phyloP scores from a whole-genome alignment of 2,113 vertebrate species.

The Microcebus ravelobensis region DNA sequence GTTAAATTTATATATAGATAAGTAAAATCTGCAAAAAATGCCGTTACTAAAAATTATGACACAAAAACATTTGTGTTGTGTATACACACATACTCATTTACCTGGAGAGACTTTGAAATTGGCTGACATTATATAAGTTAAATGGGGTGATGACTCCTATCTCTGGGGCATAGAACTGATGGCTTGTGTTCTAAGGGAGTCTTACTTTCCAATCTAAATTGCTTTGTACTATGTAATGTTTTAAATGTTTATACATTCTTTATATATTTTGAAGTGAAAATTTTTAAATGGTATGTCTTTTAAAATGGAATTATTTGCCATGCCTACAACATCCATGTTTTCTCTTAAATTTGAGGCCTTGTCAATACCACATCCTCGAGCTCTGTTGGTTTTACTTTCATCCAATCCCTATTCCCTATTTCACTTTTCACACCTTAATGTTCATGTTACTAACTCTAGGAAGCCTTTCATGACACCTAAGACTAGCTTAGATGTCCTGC shows the following conservation, averaged over 20 bases:
- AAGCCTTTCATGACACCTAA: no score
- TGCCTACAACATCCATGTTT: background rate
- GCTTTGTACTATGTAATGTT: background rate
- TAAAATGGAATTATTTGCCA: background rate
- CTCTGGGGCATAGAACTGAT: background rate
- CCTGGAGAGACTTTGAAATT: background rate
- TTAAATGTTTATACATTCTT: background rate
- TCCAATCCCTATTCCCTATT: background rate
- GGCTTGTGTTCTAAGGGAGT: background rate
- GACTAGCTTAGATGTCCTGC: background rate
- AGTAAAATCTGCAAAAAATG: background rate
- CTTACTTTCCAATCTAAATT: background rate
- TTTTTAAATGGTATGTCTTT: background rate
- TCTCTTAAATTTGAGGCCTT: background rate
- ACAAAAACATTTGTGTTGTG: background rate
- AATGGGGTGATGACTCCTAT: background rate
- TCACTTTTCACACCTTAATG: background rate
- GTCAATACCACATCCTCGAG: background rate
- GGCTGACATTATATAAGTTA: background rate
- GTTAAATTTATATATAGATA: background rate
- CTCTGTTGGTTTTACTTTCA: background rate
- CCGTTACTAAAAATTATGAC: background rate
- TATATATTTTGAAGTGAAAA: background rate
- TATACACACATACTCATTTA: background rate
- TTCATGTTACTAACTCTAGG: background rate